Evolutionary conservation across 2,797 vertebrate genomes (phyloP).

Genomic region (Hafferia zeledoni): DNA sequence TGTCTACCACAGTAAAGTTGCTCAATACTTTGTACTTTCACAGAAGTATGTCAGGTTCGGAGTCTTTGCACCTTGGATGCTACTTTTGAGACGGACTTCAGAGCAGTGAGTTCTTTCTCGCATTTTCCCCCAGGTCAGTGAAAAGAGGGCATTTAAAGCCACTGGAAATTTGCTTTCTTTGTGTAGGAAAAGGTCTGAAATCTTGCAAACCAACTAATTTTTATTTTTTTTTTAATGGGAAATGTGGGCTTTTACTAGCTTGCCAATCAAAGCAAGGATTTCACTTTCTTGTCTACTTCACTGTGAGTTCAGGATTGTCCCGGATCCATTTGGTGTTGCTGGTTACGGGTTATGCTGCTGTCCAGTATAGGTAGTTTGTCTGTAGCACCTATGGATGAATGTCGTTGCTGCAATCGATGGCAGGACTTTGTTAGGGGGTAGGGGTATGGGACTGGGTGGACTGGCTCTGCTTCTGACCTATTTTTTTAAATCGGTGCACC

Average conservation of each 20-base stretch:
- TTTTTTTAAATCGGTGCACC: not conserved
- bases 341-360: not conserved
- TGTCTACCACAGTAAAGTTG: not conserved
- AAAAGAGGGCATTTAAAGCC: not conserved
- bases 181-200: not conserved
- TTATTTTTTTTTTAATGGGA: not conserved
- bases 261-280: not conserved
- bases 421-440: not conserved
- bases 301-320: not conserved
- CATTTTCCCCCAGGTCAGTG: not conserved
- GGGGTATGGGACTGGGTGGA: not conserved
- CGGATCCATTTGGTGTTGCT: not conserved
- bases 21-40: not conserved
- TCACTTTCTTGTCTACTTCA: not conserved
- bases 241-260: not conserved
- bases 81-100: not conserved
- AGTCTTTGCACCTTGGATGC: not conserved
- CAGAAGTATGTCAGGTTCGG: not conserved
- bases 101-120: not conserved
- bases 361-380: not conserved
- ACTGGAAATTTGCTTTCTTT: not conserved
- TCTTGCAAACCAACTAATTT: not conserved
- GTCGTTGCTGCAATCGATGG: not conserved
- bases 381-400: fast-evolving
- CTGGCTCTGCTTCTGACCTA: not conserved